Base-by-base conservation (phyloP, 1,140 invertebrate species). In the Listronotus oregonensis region DNA sequence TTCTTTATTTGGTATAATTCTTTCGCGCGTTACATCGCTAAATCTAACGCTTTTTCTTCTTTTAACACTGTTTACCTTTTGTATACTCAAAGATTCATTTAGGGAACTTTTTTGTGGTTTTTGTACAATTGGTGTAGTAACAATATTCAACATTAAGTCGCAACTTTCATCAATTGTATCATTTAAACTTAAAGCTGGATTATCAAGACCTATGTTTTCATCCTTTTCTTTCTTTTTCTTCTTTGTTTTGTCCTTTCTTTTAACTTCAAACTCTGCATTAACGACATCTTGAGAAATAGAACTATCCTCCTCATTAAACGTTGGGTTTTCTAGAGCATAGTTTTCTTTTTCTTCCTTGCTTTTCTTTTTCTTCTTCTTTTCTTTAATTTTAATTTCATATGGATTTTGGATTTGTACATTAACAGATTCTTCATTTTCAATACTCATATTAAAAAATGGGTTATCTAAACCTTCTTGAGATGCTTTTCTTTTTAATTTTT, bases 121-220 rank as follows among this genome's bases (percentile, higher is more conserved):
- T 44, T 32, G 59, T 15, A 39, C 39, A 14, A 67, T 47, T 1
- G 74, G 74, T 2, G 68, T 73, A 7, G 66, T 18, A 9, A 67
- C 65, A 12, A 74, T 52, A 42, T 75, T 75, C 27, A 74, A 51
- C 59, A 75, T 71, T 15, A 75, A 62, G 58, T 74, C 73, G 55
- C 62, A 71, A 27, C 57, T 50, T 42, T 68, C 66, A 34, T 46
- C 54, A 34, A 60, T 44, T 21, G 65, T 42, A 34, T 62, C 56
- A 37, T 64, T 54, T 52, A 69, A 40, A 55, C 66, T 67, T 40
- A 72, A 55, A n/a, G 66, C 66, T 27, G 70, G 70, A 64, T 72
- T 73, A 39, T 68, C 61, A 1, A 72, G 12, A 17, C 66, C 71
- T 32, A 40, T 50, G 7, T 68, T 82, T 73, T 71, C 85, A 69